These are phyloP conservation scores for Sebastes miniatus DNA, from an alignment of 2,797 vertebrate species.

Conservation along the genomic window DNA sequence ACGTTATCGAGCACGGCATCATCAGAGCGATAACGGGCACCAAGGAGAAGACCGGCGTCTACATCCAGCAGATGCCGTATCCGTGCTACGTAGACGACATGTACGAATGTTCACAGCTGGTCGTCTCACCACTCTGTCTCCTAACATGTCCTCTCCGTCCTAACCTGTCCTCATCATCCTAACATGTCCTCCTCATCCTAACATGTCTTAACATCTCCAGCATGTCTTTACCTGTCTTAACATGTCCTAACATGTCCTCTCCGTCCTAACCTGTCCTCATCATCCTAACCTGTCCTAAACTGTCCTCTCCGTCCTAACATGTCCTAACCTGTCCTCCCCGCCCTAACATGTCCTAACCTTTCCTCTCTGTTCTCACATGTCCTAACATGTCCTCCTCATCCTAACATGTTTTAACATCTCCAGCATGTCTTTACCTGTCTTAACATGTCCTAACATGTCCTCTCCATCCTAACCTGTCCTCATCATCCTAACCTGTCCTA, in stretches of 20 bases:
- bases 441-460: no score
- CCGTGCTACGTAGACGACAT: conserved; percentile 97
- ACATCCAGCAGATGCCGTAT: conserved; percentile 98
- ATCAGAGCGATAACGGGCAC: conserved; percentile 89
- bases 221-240: neutral
- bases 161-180: neutral
- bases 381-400: no score
- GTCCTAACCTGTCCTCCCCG: neutral
- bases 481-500: no score
- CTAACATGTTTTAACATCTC: no score
- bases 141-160: neutral
- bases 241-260: neutral
- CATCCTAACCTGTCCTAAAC: neutral
- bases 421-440: no score
- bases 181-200: no score
- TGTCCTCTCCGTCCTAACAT: neutral
- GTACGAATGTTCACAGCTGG: conserved; percentile 61
- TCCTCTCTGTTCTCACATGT: neutral
- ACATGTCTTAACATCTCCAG: neutral
- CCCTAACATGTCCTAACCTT: neutral
- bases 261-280: neutral
- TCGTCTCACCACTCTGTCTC: no score
- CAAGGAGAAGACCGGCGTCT: conserved; percentile 91
- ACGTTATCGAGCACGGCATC: conserved; percentile 93
- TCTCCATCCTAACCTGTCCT: no score